Evolutionary conservation across 1,140 invertebrate genomes (phyloP).

Genomic region (Zaprionus tsacasi): DNA sequence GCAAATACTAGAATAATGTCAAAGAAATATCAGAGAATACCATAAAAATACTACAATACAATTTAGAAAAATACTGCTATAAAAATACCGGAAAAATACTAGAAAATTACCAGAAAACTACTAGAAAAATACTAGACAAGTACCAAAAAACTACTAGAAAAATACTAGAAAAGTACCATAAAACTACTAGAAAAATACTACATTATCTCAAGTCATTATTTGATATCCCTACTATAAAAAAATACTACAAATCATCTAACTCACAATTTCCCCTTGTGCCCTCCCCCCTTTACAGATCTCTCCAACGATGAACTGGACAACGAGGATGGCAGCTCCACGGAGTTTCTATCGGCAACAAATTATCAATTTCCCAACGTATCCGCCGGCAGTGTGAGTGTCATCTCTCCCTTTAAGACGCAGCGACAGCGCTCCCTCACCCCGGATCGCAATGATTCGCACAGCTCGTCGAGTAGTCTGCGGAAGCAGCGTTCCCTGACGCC

Average conservation of each 20-base stretch:
- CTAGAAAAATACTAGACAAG: neutral
- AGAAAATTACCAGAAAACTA: neutral
- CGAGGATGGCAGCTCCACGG: slow-evolving; percentile 70
- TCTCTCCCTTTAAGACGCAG: slow-evolving; percentile 73
- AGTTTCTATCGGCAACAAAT: slow-evolving; percentile 69
- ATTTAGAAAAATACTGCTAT: too few species aligned
- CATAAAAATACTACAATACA: too few species aligned
- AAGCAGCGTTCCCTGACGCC: slow-evolving; percentile 83
- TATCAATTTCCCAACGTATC: slow-evolving; percentile 65
- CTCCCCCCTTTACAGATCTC: slow-evolving; percentile 58
- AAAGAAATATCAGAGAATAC: too few species aligned
- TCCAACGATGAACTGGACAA: slow-evolving; percentile 83
- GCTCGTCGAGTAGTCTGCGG: slow-evolving; percentile 73
- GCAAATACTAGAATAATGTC: too few species aligned
- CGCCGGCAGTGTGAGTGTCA: slow-evolving; percentile 39
- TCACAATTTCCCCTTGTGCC: neutral
- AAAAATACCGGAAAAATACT: too few species aligned
- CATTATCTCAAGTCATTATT: neutral
- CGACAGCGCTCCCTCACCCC: slow-evolving; percentile 78
- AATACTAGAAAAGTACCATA: neutral
- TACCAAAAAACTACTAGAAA: neutral
- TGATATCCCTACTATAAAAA: neutral
- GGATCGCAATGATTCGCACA: slow-evolving; percentile 80
- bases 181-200: neutral
- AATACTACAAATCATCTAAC: neutral